Evolutionary conservation across 1,140 invertebrate species (phyloP).

Genomic region (Harlomillsia oculata): DNA sequence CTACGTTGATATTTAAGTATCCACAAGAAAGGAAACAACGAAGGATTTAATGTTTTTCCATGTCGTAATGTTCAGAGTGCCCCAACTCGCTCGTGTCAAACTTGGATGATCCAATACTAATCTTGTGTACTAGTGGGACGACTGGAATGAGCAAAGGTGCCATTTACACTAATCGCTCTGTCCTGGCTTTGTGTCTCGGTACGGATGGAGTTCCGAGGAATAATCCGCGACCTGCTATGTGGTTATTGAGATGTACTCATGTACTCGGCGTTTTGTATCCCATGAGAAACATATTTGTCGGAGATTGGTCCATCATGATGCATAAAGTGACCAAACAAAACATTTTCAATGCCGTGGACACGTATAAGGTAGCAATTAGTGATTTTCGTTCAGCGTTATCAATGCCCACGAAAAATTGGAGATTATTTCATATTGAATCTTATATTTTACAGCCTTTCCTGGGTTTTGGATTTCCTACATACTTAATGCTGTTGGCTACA

Average conservation of each 20-base stretch:
- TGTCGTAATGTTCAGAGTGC: conserved; percentile 14
- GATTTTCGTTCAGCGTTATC: background rate
- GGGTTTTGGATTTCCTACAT: conserved; percentile 33
- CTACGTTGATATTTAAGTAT: background rate
- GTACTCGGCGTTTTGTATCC: conserved; percentile 31
- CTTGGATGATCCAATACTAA: conserved; percentile 24
- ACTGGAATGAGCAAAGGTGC: conserved; percentile 29
- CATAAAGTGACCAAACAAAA: conserved; percentile 32
- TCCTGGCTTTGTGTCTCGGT: conserved; percentile 21
- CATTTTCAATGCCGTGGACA: conserved; percentile 34
- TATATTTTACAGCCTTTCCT: conserved; percentile 21
- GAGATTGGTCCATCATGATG: conserved; percentile 32
- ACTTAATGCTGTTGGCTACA: conserved; percentile 15
- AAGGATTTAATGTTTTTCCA: background rate
- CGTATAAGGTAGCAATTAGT: conserved; percentile 28
- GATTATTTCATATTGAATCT: background rate
- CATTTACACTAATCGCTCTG: conserved; percentile 25
- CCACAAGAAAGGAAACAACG: background rate
- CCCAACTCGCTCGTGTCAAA: background rate
- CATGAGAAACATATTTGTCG: conserved; percentile 25
- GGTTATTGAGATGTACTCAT: conserved; percentile 28
- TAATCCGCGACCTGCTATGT: conserved; percentile 14
- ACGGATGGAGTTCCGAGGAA: conserved; percentile 18
- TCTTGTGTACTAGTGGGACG: conserved; percentile 32
- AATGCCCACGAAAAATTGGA: background rate